phyloP scores from a whole-genome alignment of 2,797 vertebrate species.

The Tiaroga cobitis region DNA sequence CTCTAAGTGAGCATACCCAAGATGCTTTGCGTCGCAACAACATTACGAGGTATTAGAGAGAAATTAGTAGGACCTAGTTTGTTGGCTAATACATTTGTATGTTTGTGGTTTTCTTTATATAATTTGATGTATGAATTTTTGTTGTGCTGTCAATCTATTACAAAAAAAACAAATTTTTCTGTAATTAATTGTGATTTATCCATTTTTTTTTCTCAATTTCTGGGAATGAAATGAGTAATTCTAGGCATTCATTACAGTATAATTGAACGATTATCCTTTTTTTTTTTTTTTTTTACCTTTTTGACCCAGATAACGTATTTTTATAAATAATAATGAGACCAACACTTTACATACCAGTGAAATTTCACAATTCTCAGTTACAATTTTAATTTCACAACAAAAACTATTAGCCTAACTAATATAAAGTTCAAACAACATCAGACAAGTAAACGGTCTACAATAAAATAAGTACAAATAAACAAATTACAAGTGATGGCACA shows the following conservation, averaged over 20 bases:
- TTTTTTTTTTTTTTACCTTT: no score
- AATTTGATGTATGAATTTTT: neutral
- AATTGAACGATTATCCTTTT: no score
- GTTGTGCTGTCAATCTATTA: neutral
- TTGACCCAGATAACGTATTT: neutral
- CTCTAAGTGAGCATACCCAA: constrained; percentile 77
- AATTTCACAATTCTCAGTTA: neutral
- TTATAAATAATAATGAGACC: neutral
- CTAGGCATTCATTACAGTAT: no score
- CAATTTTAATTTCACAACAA: neutral
- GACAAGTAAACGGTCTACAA: neutral
- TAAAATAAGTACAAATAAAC: neutral
- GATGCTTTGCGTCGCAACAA: constrained; percentile 76
- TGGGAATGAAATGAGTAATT: neutral
- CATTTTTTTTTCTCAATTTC: neutral
- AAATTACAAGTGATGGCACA: neutral
- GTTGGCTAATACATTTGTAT: neutral
- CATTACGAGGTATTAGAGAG: constrained; percentile 80
- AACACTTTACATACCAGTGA: neutral
- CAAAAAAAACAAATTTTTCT: neutral
- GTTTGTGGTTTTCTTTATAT: neutral
- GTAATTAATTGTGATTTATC: no score
- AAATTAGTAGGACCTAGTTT: neutral
- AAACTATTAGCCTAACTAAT: neutral
- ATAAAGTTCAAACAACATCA: neutral